phyloP scores from a whole-genome alignment of 2,888 invertebrate genomes.

The Hirudinaria manillensis region DNA sequence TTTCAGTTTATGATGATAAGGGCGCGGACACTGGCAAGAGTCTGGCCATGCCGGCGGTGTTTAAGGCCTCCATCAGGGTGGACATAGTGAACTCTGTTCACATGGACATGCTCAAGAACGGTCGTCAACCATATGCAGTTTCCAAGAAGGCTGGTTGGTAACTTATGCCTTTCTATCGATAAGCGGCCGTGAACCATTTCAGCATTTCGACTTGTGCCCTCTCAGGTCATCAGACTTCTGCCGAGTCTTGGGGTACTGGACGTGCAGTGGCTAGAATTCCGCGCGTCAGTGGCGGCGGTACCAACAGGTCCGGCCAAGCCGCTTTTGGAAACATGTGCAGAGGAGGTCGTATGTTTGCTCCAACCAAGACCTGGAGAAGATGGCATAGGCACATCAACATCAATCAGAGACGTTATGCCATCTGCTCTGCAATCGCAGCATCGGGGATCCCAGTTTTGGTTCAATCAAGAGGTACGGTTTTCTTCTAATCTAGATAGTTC shows the following conservation, averaged over 20 bases:
- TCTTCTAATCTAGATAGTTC: slow-evolving; percentile 58
- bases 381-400: slow-evolving; percentile 97
- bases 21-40: slow-evolving; percentile 74
- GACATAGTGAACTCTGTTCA: slow-evolving; percentile 97
- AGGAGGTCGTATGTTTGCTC: slow-evolving; percentile 99
- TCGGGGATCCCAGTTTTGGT: slow-evolving; percentile 92
- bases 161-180: neutral
- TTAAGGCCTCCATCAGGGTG: slow-evolving; percentile 94
- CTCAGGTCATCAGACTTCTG: slow-evolving; percentile 96
- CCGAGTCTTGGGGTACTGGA: slow-evolving; percentile 99
- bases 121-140: slow-evolving; percentile 92
- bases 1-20: slow-evolving; percentile 92
- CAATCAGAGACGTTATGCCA: slow-evolving; percentile 89
- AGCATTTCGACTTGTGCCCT: neutral
- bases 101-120: slow-evolving; percentile 90
- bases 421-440: slow-evolving; percentile 94
- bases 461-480: slow-evolving; percentile 77
- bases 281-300: slow-evolving; percentile 98
- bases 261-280: slow-evolving; percentile 99
- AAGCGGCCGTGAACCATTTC: no score
- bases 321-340: slow-evolving; percentile 99
- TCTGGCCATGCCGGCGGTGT: slow-evolving; percentile 83
- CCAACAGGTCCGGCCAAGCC: slow-evolving; percentile 98
- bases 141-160: slow-evolving; percentile 86
- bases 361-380: slow-evolving; percentile 91